These are phyloP conservation scores for Xenopus laevis DNA, from an alignment of 2,113 vertebrate genomes.

Conservation along the genomic window DNA sequence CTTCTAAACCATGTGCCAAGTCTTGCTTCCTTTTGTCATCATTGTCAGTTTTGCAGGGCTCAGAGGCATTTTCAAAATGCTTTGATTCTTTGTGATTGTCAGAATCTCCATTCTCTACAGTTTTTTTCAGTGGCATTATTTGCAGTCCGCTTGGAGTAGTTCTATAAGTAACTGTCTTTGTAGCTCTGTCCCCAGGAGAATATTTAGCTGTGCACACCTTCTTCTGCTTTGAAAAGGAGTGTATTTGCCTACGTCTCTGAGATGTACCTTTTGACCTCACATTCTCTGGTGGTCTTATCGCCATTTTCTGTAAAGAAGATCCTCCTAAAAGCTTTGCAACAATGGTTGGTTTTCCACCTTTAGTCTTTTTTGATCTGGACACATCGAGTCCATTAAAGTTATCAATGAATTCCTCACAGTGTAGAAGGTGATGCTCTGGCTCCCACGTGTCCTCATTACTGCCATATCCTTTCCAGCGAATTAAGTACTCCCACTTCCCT, in stretches of 20 bases:
- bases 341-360: constrained; percentile 67
- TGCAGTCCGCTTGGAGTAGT: constrained; percentile 78
- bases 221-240: constrained; percentile 72
- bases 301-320: constrained; percentile 59
- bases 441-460: constrained; percentile 97
- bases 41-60: constrained; percentile 65
- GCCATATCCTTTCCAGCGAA: constrained; percentile 95
- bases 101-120: constrained; percentile 80
- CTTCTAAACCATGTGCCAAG: constrained; percentile 64
- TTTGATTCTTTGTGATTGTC: constrained; percentile 66
- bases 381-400: constrained; percentile 87
- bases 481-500: constrained; percentile 96
- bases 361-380: constrained; percentile 72
- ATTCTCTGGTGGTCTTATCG: constrained; percentile 65
- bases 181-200: constrained; percentile 68
- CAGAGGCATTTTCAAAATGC: constrained; percentile 75
- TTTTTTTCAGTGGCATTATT: constrained; percentile 78
- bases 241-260: constrained; percentile 80
- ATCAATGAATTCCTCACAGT: constrained; percentile 96
- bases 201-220: constrained; percentile 69
- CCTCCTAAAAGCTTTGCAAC: constrained; percentile 63
- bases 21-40: constrained; percentile 67
- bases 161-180: constrained; percentile 83
- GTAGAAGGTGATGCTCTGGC: constrained; percentile 88
- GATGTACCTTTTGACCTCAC: constrained; percentile 70